phyloP scores from a whole-genome alignment of 2,113 vertebrate genomes.

The Oncorhynchus masou region DNA sequence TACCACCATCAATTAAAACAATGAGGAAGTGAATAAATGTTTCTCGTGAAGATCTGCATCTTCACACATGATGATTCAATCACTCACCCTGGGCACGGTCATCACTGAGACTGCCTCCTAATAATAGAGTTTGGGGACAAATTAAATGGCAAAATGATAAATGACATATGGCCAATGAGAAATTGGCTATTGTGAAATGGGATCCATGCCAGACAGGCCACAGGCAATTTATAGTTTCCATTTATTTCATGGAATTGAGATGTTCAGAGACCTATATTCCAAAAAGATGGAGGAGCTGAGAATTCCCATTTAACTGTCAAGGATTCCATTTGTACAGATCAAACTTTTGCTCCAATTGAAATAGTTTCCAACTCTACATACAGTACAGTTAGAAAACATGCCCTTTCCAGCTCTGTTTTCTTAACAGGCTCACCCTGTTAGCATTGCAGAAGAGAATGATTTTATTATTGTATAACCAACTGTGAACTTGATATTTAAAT shows the following conservation, averaged over 20 bases:
- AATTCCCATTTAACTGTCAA: not conserved
- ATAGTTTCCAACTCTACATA: not conserved
- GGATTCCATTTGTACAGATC: not conserved
- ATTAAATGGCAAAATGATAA: slow-evolving; percentile 19
- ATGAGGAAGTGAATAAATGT: too few relatives aligned
- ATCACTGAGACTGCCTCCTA: slow-evolving; percentile 4
- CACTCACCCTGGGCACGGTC: not conserved
- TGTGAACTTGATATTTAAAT: not conserved
- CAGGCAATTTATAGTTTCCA: not conserved
- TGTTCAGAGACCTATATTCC: not conserved
- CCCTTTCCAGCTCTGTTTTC: not conserved
- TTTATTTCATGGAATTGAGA: not conserved
- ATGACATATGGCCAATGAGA: slow-evolving; percentile 1
- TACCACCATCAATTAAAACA: too few relatives aligned
- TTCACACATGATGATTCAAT: slow-evolving; percentile 5
- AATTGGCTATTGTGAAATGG: slow-evolving; percentile 10
- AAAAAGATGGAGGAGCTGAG: not conserved
- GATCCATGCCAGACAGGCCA: not conserved
- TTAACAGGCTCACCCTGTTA: not conserved
- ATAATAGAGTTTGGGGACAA: slow-evolving; percentile 26
- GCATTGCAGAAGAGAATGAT: not conserved
- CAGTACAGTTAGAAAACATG: not conserved
- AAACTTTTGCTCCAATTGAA: not conserved
- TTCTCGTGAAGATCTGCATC: too few relatives aligned
- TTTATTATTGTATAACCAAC: not conserved